Percentiles rank a stretch among this genome's conserved stretches.
phyloP scores from a whole-genome alignment of 1,140 invertebrate species.

The Cydia splendana region DNA sequence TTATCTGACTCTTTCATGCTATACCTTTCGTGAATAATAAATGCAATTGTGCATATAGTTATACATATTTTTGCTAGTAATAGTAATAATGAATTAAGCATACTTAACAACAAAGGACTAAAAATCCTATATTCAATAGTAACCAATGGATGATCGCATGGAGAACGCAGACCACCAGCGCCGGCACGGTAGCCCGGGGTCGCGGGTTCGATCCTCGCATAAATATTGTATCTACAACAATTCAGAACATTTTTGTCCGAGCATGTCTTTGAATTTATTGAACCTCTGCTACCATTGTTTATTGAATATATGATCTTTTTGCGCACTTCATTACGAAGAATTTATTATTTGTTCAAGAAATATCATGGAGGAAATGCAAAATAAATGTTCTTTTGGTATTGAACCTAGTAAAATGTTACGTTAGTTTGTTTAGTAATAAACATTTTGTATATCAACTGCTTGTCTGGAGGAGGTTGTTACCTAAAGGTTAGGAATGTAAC shows the following conservation, averaged over 20 bases:
- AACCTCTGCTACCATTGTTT: constrained; percentile 58
- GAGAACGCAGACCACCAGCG: constrained; percentile 49
- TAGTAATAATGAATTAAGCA: neutral
- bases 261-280: constrained; percentile 60
- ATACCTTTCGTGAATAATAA: neutral
- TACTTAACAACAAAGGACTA: neutral
- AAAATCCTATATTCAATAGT: neutral
- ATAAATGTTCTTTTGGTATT: neutral
- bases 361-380: neutral
- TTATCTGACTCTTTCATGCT: too few relatives aligned
- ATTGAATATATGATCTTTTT: constrained; percentile 33
- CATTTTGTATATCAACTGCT: neutral
- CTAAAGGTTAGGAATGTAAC: neutral
- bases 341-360: constrained; percentile 16
- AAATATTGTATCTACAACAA: constrained; percentile 61
- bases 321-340: constrained; percentile 19
- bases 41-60: neutral
- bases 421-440: too few relatives aligned
- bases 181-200: constrained; percentile 59
- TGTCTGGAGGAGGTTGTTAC: neutral
- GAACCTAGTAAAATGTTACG: neutral
- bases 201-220: constrained; percentile 55
- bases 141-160: constrained; percentile 17
- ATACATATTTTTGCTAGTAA: neutral
- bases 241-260: constrained; percentile 57